Percentiles rank a stretch among this genome's conserved stretches.
These are phyloP conservation scores for Sarcophaga rosellei DNA, from an alignment of 2,888 invertebrate genomes.

Conservation along the genomic window DNA sequence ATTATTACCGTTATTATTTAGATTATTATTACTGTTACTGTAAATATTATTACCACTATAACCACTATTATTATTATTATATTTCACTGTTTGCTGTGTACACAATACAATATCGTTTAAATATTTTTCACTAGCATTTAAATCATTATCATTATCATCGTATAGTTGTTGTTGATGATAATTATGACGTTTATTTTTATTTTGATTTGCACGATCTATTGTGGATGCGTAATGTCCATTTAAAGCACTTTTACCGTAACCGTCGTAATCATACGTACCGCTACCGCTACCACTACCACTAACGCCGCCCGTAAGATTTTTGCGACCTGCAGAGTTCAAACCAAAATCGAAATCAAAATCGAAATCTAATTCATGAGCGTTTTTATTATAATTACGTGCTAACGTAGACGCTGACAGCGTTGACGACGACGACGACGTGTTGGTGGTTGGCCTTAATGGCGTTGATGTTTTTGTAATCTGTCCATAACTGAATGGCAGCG, in stretches of 20 bases:
- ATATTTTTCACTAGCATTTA: conserved; percentile 53
- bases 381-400: conserved; percentile 66
- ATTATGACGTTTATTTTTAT: conserved; percentile 54
- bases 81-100: conserved; percentile 59
- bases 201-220: conserved; percentile 24
- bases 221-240: conserved; percentile 29
- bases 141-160: conserved; percentile 42
- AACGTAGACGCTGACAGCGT: conserved; percentile 50
- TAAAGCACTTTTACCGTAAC: conserved; percentile 60
- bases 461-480: conserved; percentile 82
- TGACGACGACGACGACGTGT: conserved; percentile 44
- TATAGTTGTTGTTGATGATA: neutral
- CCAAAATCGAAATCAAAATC: conserved; percentile 73
- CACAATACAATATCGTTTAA: conserved; percentile 41
- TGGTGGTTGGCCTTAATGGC: conserved; percentile 70
- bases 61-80: conserved; percentile 48
- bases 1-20: conserved; percentile 31
- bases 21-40: conserved; percentile 31
- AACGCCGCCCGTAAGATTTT: conserved; percentile 10
- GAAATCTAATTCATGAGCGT: conserved; percentile 74
- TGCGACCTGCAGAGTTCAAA: conserved; percentile 63
- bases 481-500: conserved; percentile 94
- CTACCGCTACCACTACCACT: neutral
- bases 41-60: conserved; percentile 56
- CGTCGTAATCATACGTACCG: conserved; percentile 59